Conservation (phyloP, 2,113 vertebrate genomes). For the Euleptes europaea region DNA sequence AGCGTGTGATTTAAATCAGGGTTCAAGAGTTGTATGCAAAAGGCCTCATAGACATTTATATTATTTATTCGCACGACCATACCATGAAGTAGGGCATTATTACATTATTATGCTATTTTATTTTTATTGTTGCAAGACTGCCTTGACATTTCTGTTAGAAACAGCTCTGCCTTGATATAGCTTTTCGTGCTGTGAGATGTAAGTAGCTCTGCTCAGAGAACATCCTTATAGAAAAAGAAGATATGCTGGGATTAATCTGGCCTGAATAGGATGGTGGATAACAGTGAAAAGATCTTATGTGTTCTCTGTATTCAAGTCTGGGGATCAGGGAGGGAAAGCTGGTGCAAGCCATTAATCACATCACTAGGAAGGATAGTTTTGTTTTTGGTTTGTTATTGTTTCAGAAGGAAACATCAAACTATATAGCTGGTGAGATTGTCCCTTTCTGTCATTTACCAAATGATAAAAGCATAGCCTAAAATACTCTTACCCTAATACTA, state of each 20-base stretch:
- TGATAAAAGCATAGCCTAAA: constrained; percentile 68
- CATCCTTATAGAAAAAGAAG: constrained; percentile 40
- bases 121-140: constrained; percentile 37
- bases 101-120: background rate
- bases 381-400: constrained; percentile 37
- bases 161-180: constrained; percentile 55
- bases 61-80: background rate
- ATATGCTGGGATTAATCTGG: constrained; percentile 56
- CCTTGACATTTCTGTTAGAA: constrained; percentile 22
- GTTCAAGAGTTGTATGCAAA: background rate
- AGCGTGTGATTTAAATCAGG: background rate
- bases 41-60: background rate
- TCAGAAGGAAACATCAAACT: constrained; percentile 47
- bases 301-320: constrained; percentile 49
- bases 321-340: constrained; percentile 55
- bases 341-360: constrained; percentile 60
- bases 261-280: constrained; percentile 57
- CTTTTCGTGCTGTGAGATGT: constrained; percentile 52
- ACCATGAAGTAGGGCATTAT: background rate
- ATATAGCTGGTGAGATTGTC: constrained; percentile 29
- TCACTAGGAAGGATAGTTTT: constrained; percentile 27
- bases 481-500: constrained; percentile 66
- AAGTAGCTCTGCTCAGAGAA: constrained; percentile 52
- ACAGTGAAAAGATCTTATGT: constrained; percentile 31
- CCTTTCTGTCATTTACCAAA: constrained; percentile 56